Evolutionary conservation across 2,888 invertebrate species (phyloP), one percentile per base, ranked within the genome.

Genomic region (Thelaira solivaga): DNA sequence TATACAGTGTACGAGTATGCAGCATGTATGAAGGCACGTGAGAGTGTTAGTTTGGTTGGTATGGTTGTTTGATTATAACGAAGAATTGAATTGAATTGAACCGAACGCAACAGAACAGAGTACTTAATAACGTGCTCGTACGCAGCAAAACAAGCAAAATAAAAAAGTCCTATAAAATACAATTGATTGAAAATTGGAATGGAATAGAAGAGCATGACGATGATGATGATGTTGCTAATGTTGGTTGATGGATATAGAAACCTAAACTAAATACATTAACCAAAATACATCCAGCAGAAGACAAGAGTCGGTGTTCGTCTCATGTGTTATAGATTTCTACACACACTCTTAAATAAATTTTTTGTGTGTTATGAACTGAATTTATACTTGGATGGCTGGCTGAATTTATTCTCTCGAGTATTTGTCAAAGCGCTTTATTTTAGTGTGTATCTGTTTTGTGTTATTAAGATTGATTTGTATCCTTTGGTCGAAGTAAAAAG

Each of bases 101-200:
- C 24, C 47, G 53, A 68, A 51, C 7, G 22, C 22, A 57, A 45
- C 47, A 13, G 18, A 61, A 55, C 31, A 29, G 22, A 51, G 51
- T 76, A 47, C 16, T 53, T 61, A 16, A 57, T 55, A 22, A 67
- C n/a, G n/a, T n/a, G n/a, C n/a, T n/a, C n/a, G n/a, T n/a, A n/a
- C n/a, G n/a, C n/a, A n/a, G n/a, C n/a, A 4, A 65, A n/a, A 71
- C 31, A 61, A 59, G 11, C n/a, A 34, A 10, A 34, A n/a, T n/a
- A 34, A 39, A 13, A 39, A 39, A 16, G n/a, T 13, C 6, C 53
- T 31, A 71, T 61, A 71, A 36, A 65, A 71, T 71, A 61, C 53
- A 76, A 76, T 71, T 76, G 61, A 71, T 76, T 71, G 71, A 76
- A 76, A 47, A 71, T 71, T 67, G 39, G 22, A 67, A 65, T 61